A percentile compares a stretch with the other conserved stretches of the same genome.
Conservation (phyloP, 2,797 vertebrate species). For the Eleutherodactylus coqui region DNA sequence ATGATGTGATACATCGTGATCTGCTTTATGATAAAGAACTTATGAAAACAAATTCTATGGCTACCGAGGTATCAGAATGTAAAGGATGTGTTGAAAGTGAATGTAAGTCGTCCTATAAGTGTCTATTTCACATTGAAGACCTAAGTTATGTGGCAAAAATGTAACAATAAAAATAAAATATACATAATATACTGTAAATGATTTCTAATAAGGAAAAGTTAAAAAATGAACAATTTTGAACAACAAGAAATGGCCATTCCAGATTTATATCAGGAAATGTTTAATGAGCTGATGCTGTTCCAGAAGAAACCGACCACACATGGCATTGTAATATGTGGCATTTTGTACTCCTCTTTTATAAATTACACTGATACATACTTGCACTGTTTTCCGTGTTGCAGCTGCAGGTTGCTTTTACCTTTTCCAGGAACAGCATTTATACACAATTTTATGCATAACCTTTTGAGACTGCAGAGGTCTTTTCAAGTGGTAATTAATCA, state of each 20-base stretch:
- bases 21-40: no score
- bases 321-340: neutral
- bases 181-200: neutral
- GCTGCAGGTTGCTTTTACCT: neutral
- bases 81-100: neutral
- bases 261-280: neutral
- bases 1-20: neutral
- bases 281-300: neutral
- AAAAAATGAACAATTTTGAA: neutral
- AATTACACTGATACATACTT: neutral
- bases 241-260: neutral
- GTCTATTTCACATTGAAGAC: neutral
- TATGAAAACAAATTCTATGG: no score
- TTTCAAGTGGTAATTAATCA: slow-evolving; percentile 30
- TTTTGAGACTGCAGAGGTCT: slow-evolving; percentile 25
- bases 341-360: neutral
- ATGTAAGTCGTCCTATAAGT: neutral
- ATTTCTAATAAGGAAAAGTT: neutral
- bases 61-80: neutral
- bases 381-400: neutral
- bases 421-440: slow-evolving; percentile 10
- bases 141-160: neutral
- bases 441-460: slow-evolving; percentile 22
- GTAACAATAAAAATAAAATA: neutral
- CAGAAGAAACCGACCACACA: neutral